Conservation (phyloP, 1,140 invertebrate genomes). For the Neuroterus valhalla region DNA sequence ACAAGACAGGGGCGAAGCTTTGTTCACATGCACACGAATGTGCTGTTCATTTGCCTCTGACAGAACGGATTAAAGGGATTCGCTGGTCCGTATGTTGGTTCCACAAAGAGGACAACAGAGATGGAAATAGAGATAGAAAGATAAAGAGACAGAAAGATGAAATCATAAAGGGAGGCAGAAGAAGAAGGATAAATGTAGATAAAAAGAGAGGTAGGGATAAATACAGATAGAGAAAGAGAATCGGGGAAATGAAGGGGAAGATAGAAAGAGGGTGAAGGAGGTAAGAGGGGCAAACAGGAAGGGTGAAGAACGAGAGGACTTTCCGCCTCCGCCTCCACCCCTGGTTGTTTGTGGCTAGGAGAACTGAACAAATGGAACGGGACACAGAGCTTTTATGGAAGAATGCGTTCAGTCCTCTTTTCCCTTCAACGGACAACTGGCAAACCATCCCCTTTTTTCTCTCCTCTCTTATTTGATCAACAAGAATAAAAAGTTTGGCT, state of each 20-base stretch:
- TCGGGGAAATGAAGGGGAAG: not conserved
- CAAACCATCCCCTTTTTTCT: constrained; percentile 16
- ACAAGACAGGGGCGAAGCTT: constrained; percentile 45
- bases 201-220: constrained; percentile 5
- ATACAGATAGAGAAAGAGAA: not conserved
- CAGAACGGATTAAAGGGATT: constrained; percentile 60
- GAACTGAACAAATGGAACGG: constrained; percentile 55
- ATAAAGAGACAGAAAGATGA: constrained; percentile 10
- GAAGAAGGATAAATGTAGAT: constrained; percentile 1
- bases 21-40: constrained; percentile 44
- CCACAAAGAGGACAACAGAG: constrained; percentile 1
- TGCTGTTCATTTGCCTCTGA: constrained; percentile 59
- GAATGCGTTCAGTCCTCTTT: constrained; percentile 39
- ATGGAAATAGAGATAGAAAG: constrained; percentile 7
- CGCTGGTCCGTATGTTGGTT: constrained; percentile 39
- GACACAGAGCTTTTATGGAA: constrained; percentile 48
- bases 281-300: not conserved
- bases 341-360: constrained; percentile 51
- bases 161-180: not conserved
- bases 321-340: not conserved
- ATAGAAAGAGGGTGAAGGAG: not conserved
- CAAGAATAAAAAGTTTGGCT: constrained; percentile 27
- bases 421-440: not conserved
- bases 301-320: constrained; percentile 34
- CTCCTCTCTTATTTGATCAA: constrained; percentile 34